Evolutionary conservation across 1,140 invertebrate species (phyloP), one percentile per base, ranked within the genome.

Genomic region (Saxidomus purpurata): DNA sequence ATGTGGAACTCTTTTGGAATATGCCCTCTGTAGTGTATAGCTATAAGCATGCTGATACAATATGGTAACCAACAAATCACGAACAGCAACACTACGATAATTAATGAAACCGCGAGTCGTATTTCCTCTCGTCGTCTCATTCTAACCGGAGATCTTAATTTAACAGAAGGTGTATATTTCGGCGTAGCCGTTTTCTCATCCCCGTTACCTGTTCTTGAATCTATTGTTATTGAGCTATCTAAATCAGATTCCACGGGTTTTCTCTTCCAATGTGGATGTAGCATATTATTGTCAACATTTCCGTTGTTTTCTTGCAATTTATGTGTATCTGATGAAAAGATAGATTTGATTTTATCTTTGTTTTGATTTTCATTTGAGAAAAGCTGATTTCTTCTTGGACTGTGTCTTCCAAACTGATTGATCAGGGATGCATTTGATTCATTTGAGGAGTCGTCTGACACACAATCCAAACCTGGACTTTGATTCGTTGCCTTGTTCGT

Each of bases 41-140:
- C 91, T 36, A 94, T 43, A 47, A 95, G 90, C 94, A 95, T 95
- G 47, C 93, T 93, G 15, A 95, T 85, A 89, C 94, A 95, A 86
- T 94, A 95, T 15, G 94, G 94, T 1, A 94, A 69, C 94, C 94
- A 95, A 63, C 90, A 93, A 17, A 94, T 40, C 19, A 95, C 89
- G 85, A 95, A 95, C 1, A 91, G 67, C 9, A 93, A 34, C 19
- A 95, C 92, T 17, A 94, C 92, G 11, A 94, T 87, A 15, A 93
- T 82, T 3, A 95, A 71, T 6, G 92, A 91, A 1, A 87, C 31
- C 0, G 94, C 89, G n/a, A 95, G 85, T 52, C 91, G 87, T 52
- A 93, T 87, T 77, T 95, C 94, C 28, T 94, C 93, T 4, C 67
- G 76, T 36, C 88, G 25, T 19, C 87, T 43, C 17, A 88, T 79